Evolutionary conservation across 2,888 invertebrate genomes (phyloP), one percentile per base, ranked within the genome.

Genomic region (Chaitophorus viminalis): DNA sequence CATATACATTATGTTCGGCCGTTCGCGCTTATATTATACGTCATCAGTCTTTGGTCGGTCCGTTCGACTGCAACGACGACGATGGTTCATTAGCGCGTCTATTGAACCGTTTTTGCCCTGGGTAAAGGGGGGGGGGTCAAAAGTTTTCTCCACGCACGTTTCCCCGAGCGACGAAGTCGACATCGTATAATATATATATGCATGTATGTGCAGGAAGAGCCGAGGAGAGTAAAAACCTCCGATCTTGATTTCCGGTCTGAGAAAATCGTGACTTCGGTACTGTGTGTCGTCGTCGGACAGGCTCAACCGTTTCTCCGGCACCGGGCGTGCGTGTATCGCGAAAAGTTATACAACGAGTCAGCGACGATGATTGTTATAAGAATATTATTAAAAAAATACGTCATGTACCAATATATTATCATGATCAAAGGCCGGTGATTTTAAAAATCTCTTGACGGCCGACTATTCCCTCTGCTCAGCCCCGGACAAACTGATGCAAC

Each of bases 21-120:
- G 25, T 60, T 60, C 60, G 60, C 46, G 36, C 36, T n/a, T n/a
- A n/a, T n/a, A n/a, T n/a, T n/a, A 1, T 14, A 46, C 46, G 46
- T 46, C 14, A 46, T 21, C 60, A 9, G 52, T 17, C 8, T 17
- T 8, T 39, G 39, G 11, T 3, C 52, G 5, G 21, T n/a, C 65
- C 39, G 46, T 6, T 29, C 82, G 18, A 31, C 4, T n/a, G 18
- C 5, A 9, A 36, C 36, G 36, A n/a, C 72, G 54, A 21, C 74
- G 21, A 9, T 9, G 82, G 82, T 83, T 83, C 82, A 74, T 83
- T 83, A 83, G 82, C 36, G 60, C 54, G 82, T 74, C 82, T 83
- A 83, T 83, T 83, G 82, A 83, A 29, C 74, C 39, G 60, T 83
- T 82, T 82, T 65, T 17, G 11, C n/a, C n/a, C 70, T 18, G n/a